Evolutionary conservation across 2,797 vertebrate species (phyloP), one percentile per base, ranked within the genome.

Genomic region (Varecia variegata): DNA sequence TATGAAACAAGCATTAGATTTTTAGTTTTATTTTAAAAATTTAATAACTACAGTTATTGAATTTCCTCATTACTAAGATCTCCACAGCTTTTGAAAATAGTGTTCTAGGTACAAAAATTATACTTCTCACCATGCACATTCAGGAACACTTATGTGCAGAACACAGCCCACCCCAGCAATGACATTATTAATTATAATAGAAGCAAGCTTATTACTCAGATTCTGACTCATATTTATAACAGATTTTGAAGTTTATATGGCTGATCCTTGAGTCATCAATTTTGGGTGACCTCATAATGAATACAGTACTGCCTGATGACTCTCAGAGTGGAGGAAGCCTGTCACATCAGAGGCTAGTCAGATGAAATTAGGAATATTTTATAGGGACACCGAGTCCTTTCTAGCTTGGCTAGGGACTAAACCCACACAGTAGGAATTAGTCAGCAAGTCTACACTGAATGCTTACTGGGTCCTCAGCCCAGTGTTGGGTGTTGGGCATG

Each of bases 191-290:
- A 82, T 90, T 88, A 62, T 77, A 95, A 90, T 6, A 93, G 81
- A 89, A 93, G 43, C 73, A 93, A 91, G 86, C 89, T 94, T 90
- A 84, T 97, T 93, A 95, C 83, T 94, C 81, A 86, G 83, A 71
- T 35, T 88, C 87, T 90, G 92, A 97, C 88, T 97, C 94, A 85
- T 54, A 68, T 96, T 97, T 97, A 89, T 1, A 80, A 90, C 68
- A 73, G 30, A 87, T 79, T 79, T 88, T 93, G 93, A 96, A 95
- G 77, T 90, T 97, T 96, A 93, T 88, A 85, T 83, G 87, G 77
- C 92, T 95, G 84, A 93, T 20, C 50, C 32, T 90, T 90, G 94
- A 95, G 73, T 92, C 90, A 74, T 87, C 71, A n/a, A 82, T 71
- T 85, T 87, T 74, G 81, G 89, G 88, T 81, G 65, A 84, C 56